Conservation (phyloP, 2,888 invertebrate species). For the Limnephilus rhombicus region DNA sequence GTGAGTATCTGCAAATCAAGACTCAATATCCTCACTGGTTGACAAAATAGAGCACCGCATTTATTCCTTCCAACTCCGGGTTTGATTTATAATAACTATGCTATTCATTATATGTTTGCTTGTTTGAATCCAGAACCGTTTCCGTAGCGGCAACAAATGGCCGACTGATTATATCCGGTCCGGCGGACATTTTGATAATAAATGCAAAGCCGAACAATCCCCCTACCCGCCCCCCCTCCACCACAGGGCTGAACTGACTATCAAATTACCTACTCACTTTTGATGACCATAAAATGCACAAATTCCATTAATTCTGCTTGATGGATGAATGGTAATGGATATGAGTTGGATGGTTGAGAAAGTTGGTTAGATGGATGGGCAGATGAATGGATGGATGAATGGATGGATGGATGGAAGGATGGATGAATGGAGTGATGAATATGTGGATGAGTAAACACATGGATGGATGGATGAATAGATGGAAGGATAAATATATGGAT, state of each 20-base stretch:
- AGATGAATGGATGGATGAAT: too few relatives aligned
- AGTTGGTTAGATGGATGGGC: too few relatives aligned
- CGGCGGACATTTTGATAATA: constrained; percentile 61
- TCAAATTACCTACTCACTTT: not conserved
- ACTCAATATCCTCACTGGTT: too few relatives aligned
- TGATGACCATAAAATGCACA: not conserved
- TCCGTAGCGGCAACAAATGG: constrained; percentile 63
- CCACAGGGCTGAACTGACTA: not conserved
- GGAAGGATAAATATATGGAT: too few relatives aligned
- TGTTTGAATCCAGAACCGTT: constrained; percentile 52
- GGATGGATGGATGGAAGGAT: too few relatives aligned
- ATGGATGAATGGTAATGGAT: too few relatives aligned
- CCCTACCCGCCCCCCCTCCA: too few relatives aligned
- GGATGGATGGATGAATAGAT: too few relatives aligned
- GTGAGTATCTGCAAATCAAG: too few relatives aligned
- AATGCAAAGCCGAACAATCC: constrained; percentile 36
- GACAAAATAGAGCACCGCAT: not conserved
- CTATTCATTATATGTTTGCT: constrained; percentile 54
- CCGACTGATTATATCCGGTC: constrained; percentile 64
- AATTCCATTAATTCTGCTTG: not conserved
- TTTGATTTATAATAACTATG: constrained; percentile 38
- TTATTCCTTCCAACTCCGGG: not conserved
- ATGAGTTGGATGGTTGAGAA: too few relatives aligned
- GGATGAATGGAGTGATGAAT: too few relatives aligned
- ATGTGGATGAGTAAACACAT: too few relatives aligned